Base-by-base conservation (phyloP, 2,797 vertebrate species). In the Geotria australis region DNA sequence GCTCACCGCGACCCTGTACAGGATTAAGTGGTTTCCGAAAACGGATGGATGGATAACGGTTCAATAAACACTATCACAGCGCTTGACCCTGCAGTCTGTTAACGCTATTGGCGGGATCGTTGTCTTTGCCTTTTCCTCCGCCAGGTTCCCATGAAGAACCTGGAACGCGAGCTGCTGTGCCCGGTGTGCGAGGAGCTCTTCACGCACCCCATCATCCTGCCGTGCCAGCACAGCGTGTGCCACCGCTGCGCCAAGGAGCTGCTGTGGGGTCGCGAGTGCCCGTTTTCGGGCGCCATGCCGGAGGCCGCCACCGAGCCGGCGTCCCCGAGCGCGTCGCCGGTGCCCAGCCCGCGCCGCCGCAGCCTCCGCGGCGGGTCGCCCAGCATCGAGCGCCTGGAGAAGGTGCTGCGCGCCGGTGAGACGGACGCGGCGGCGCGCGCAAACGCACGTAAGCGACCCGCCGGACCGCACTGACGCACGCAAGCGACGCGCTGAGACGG, bases 71-170 rank as follows among this genome's bases (percentile, higher is more conserved):
- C n/a, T n/a, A n/a, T n/a, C n/a, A n/a, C n/a, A n/a, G n/a, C n/a
- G n/a, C n/a, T n/a, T n/a, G n/a, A n/a, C n/a, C n/a, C n/a, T n/a
- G n/a, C n/a, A n/a, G n/a, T n/a, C n/a, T n/a, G n/a, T n/a, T n/a
- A n/a, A n/a, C n/a, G n/a, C n/a, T n/a, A n/a, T n/a, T n/a, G n/a
- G n/a, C n/a, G n/a, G n/a, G n/a, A n/a, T n/a, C n/a, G n/a, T n/a
- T n/a, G n/a, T n/a, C n/a, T n/a, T n/a, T n/a, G n/a, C n/a, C n/a
- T n/a, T n/a, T n/a, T n/a, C 46, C 6, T 8, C 10, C 46, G 15
- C 3, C 69, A 89, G 86, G 81, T 82, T n/a, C 83, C 79, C 69
- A 88, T 91, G 81, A 91, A 86, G 76, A 94, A 81, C 61, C 89
- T 96, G 79, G 86, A 88, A 64, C 73, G 75, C 60, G 86, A 96